Conservation (phyloP, 2,888 invertebrate species). For the Nemotelus pantherinus region DNA sequence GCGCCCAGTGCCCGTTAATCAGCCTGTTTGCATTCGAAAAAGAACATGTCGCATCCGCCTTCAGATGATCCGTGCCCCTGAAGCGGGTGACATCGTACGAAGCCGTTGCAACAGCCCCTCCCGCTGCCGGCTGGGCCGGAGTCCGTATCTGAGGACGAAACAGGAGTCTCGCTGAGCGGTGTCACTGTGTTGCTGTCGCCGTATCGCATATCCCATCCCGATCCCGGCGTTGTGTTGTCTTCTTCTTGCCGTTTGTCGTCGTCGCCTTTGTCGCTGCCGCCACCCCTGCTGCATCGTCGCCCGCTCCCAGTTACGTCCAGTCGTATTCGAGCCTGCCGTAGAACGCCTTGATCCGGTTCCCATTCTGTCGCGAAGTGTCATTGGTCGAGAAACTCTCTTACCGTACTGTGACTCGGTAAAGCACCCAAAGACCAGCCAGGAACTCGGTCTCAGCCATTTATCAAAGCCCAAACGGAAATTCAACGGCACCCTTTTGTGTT, state of each 20-base stretch:
- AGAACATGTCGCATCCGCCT: slow-evolving; percentile 37
- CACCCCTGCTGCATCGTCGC: neutral
- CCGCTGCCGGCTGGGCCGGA: slow-evolving; percentile 17
- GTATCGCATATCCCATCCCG: slow-evolving; percentile 13
- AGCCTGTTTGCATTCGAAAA: neutral
- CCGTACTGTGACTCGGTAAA: slow-evolving; percentile 37
- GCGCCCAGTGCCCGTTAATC: neutral
- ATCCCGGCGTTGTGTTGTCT: slow-evolving; percentile 29
- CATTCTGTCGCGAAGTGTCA: slow-evolving; percentile 50
- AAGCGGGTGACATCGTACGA: slow-evolving; percentile 33
- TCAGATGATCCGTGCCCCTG: slow-evolving; percentile 31
- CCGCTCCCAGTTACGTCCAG: neutral
- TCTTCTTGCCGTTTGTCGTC: slow-evolving; percentile 27
- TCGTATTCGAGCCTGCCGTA: slow-evolving; percentile 18
- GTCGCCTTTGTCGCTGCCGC: slow-evolving; percentile 28
- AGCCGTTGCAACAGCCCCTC: slow-evolving; percentile 30
- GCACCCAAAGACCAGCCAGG: slow-evolving; percentile 27
- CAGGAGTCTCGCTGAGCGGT: slow-evolving; percentile 36
- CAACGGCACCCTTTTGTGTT: no score
- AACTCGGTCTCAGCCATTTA: slow-evolving; percentile 33
- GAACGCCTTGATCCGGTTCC: slow-evolving; percentile 40
- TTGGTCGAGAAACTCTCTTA: slow-evolving; percentile 46
- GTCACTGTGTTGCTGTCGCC: slow-evolving; percentile 40
- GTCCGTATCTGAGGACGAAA: slow-evolving; percentile 24
- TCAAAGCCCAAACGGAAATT: neutral